Base-by-base conservation (phyloP, 2,797 vertebrate species). In the Xenentodon cancila region DNA sequence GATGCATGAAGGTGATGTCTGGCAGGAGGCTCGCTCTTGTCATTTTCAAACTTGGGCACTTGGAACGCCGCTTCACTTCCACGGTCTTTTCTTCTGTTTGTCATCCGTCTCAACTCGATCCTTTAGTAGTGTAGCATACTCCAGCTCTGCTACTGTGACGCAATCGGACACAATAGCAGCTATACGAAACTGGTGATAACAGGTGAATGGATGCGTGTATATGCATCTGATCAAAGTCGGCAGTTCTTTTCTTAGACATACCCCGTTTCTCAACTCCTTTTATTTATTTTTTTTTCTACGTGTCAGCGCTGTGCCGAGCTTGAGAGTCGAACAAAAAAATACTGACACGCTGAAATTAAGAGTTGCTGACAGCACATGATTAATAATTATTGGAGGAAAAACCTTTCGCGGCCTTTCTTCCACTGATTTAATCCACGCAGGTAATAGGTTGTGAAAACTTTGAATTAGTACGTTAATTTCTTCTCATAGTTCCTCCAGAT, bases 1-100 rank as follows among this genome's bases (percentile, higher is more conserved):
- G 65, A 59, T 53, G 78, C 77, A 75, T 83, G 75, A 84, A 83
- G 77, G 75, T 62, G 72, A 71, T 76, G 21, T 34, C 27, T 20
- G 34, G 45, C 51, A 70, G 57, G 59, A 77, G 55, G 22, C 61
- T 63, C 20, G 1, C 49, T 57, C 79, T 66, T 62, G 61, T 79
- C 67, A 48, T 46, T 54, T 63, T 16, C 73, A 30, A 54, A 47
- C 43, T 22, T 63, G 73, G 63, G 6, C 43, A 11, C 30, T 59
- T 70, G 52, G 30, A 61, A 52, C 42, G 19, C 34, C 21, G 53
- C 49, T 56, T 62, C 51, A 37, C 34, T 37, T 11, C 34, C 11
- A 1, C 5, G 11, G 34, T 37, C 43, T 40, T 37, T 22, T 42
- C 16, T 11, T 51, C 55, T 51, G 21, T 47, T 34, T 48, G 16